Base-by-base conservation (phyloP, 2,797 vertebrate genomes). In the Acestrorhynchus altus region DNA sequence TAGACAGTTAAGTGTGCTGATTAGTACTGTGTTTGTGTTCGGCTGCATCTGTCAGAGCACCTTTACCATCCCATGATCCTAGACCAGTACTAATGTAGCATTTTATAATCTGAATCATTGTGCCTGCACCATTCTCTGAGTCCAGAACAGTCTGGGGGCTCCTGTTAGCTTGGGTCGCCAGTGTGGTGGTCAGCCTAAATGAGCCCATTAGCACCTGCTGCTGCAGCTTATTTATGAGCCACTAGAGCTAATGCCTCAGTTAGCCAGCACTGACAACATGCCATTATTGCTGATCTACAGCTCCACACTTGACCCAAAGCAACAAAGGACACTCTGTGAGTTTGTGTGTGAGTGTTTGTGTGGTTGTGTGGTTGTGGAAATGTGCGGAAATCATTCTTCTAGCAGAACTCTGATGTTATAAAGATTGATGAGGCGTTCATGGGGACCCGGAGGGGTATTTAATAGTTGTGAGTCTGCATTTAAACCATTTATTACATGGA, bases 191-290 rank as follows among this genome's bases (percentile, higher is more conserved):
- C 67, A 65, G 59, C 81, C 72, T 40, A 80, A 83, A 78, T 82
- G 78, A 81, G 60, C 56, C 79, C 79, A 85, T 85, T 89, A 87
- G 73, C 81, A 81, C 63, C 63, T 39, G 56, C 65, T 81, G 63
- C 76, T 35, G 44, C 72, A 66, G 40, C 40, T 86, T 87, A 86
- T 88, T 88, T 88, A 86, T 88, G 83, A 89, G 66, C 75, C 74
- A 63, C 52, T 65, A 56, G 49, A 77, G 83, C 81, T 76, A 84
- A 86, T 77, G 83, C 77, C 76, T 63, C 83, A 74, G 82, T 82
- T 82, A 78, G 72, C 77, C 68, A 49, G 56, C 31, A n/a, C 47
- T 76, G 76, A 74, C 72, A 81, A 72, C 71, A 66, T 57, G 74
- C 72, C 79, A 80, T 83, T 83, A 85, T 65, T 61, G 67, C 60